Base-by-base conservation (phyloP, 2,113 vertebrate species). In the Podocnemis expansa region DNA sequence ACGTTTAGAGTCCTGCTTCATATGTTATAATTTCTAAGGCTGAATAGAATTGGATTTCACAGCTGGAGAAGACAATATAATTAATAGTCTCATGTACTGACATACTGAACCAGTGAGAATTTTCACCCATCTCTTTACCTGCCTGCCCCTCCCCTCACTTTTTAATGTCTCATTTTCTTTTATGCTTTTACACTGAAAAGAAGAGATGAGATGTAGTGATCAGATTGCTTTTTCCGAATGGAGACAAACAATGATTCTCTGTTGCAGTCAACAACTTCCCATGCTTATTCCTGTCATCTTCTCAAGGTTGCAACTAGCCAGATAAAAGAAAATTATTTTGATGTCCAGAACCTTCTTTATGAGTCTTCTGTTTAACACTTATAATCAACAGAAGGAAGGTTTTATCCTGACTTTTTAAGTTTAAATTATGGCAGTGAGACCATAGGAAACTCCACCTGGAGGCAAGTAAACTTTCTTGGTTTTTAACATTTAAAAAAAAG, bases 171-270 rank as follows among this genome's bases (percentile, higher is more conserved):
- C 51, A 73, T 95, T 96, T 90, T 89, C 82, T 89, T 96, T 92
- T 90, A 60, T 84, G 84, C 47, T 96, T 56, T 82, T 85, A 94
- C 84, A 51, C 82, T 96, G 87, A 96, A 43, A 84, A 75, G 86
- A 96, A 92, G 82, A 96, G 93, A 96, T 95, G 85, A 94, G 93
- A 94, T 85, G 78, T 58, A 95, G 89, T 83, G 85, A 94, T 96
- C 90, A 31, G 34, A 27, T 79, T 86, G 70, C 16, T 89, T 95
- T 91, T 93, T 92, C 86, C 85, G 58, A n/a, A 92, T 93, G 78
- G 55, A 92, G 79, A 95, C 84, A 4, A 51, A 56, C 82, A 93
- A 94, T 78, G 90, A 84, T 43, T 84, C 63, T 92, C 47, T 94
- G 54, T 80, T 1, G 0, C 76, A 93, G 84, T 82, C 93, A 96